These are phyloP conservation scores for Phaonia tiefii DNA, from an alignment of 2,888 invertebrate genomes.

Conservation along the genomic window DNA sequence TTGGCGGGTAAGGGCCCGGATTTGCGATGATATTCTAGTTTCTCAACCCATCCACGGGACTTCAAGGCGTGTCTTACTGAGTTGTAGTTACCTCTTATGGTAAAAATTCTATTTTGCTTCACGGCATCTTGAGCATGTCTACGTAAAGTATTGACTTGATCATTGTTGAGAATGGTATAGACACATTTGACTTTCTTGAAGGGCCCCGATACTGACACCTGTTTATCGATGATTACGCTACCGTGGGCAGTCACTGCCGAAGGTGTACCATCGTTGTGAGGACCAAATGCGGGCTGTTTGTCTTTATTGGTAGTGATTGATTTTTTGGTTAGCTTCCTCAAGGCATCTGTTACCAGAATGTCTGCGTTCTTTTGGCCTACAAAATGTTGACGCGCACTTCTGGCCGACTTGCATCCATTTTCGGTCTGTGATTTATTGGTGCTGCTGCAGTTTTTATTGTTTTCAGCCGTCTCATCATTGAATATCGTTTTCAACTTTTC, in stretches of 20 bases:
- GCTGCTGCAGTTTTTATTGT: not conserved
- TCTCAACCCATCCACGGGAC: conserved; percentile 86
- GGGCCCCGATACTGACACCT: conserved; percentile 39
- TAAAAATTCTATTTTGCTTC: conserved; percentile 85
- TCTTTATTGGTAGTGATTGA: conserved; percentile 33
- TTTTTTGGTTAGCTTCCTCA: conserved; percentile 50
- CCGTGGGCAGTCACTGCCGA: conserved; percentile 36
- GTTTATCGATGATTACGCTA: conserved; percentile 54
- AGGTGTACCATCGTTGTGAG: conserved; percentile 38
- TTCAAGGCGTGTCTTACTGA: conserved; percentile 86
- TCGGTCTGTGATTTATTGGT: not conserved
- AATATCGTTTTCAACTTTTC: conserved; percentile 20
- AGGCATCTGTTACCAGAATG: conserved; percentile 42
- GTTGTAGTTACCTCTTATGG: conserved; percentile 87
- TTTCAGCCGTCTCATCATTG: conserved; percentile 2
- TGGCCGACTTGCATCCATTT: not conserved
- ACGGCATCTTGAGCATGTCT: conserved; percentile 85
- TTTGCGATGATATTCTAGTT: conserved; percentile 79
- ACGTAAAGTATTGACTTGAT: conserved; percentile 85
- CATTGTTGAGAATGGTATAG: conserved; percentile 80
- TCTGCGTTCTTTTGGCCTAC: conserved; percentile 40
- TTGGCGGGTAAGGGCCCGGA: conserved; percentile 72
- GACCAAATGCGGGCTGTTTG: conserved; percentile 35
- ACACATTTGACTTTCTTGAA: conserved; percentile 51
- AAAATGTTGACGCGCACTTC: not conserved